Percentiles rank a stretch among this genome's conserved stretches.
Conservation (phyloP, 2,888 invertebrate genomes). For the Xiphydria camelus region DNA sequence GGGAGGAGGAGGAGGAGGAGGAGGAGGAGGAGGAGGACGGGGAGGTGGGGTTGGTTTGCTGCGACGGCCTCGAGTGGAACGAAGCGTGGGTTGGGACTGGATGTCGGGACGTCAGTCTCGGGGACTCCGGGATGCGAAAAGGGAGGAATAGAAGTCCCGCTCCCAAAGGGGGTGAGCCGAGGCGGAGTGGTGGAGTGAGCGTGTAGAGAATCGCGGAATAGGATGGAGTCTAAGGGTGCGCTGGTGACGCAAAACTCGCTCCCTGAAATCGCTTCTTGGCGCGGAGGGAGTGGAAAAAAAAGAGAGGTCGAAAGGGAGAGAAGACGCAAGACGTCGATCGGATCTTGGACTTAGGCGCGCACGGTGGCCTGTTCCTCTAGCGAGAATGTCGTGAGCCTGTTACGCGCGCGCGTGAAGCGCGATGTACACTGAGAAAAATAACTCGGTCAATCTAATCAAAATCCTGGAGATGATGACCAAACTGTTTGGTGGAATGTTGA, state of each 20-base stretch:
- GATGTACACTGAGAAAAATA: too few relatives aligned
- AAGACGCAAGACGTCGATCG: too few relatives aligned
- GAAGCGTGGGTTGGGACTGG: slow-evolving; percentile 26
- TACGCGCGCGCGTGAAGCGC: too few relatives aligned
- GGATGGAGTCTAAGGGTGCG: slow-evolving; percentile 47
- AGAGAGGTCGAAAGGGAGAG: not conserved
- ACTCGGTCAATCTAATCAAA: too few relatives aligned
- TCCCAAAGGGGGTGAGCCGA: slow-evolving; percentile 39
- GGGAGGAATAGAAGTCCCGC: slow-evolving; percentile 46
- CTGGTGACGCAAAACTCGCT: slow-evolving; percentile 37
- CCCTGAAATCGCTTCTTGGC: slow-evolving; percentile 28
- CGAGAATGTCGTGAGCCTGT: too few relatives aligned
- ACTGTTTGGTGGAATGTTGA: too few relatives aligned
- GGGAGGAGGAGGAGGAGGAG: slow-evolving; percentile 17
- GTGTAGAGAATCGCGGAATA: slow-evolving; percentile 46
- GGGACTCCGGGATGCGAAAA: slow-evolving; percentile 41
- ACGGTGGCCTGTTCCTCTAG: too few relatives aligned
- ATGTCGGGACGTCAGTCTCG: slow-evolving; percentile 51
- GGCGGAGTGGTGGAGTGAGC: slow-evolving; percentile 44
- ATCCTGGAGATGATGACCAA: too few relatives aligned
- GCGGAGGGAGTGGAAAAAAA: not conserved
- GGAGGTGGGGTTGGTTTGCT: slow-evolving; percentile 25
- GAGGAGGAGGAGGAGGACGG: slow-evolving; percentile 16
- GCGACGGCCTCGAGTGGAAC: slow-evolving; percentile 24
- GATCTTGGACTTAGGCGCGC: slow-evolving; percentile 22